Evolutionary conservation across 2,888 invertebrate species (phyloP), one percentile per base, ranked within the genome.

Genomic region (Caenorhabditis becei): DNA sequence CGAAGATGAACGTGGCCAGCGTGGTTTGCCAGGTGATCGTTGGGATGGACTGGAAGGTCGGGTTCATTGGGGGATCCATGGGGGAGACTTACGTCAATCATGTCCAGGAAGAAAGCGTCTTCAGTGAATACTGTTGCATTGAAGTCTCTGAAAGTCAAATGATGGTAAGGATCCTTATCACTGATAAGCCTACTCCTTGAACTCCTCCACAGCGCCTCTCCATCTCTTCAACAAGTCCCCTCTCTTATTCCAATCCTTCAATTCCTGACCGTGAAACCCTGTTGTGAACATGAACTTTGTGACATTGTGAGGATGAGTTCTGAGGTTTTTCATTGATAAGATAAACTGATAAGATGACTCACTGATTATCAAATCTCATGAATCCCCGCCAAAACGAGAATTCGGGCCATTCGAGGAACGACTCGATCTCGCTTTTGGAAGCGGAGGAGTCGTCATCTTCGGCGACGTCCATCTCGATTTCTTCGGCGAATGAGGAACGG

Each of bases 211-310:
- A 20, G 78, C 71, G 2, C 35, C 35, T 23, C 88, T 54, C 86
- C 86, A 88, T 7, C 74, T 56, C 26, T 84, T 70, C 75, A 88
- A 63, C 44, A 88, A 44, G 11, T 56, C 47, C 49, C 80, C 83
- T 47, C 87, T 62, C 23, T 75, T 63, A 14, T 53, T 47, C 86
- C 85, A 86, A 44, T 83, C 79, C 28, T 82, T 80, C 77, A 86
- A 62, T 11, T 82, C 71, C 23, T 83, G 51, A 5, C 86, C 86
- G 49, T 81, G 79, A 44, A 78, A 87, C 59, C 86, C 88, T 5
- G 86, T 87, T 1, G 83, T 84, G 61, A 88, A 83, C 80, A 88
- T 80, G 82, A 88, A 88, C 18, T 82, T 84, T 5, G 83, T 74
- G 11, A 88, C 70, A 41, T 82, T 69, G 1, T 70, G 35, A 11